Base-by-base conservation (phyloP, 2,888 invertebrate genomes). In the Hedychridium roseum region DNA sequence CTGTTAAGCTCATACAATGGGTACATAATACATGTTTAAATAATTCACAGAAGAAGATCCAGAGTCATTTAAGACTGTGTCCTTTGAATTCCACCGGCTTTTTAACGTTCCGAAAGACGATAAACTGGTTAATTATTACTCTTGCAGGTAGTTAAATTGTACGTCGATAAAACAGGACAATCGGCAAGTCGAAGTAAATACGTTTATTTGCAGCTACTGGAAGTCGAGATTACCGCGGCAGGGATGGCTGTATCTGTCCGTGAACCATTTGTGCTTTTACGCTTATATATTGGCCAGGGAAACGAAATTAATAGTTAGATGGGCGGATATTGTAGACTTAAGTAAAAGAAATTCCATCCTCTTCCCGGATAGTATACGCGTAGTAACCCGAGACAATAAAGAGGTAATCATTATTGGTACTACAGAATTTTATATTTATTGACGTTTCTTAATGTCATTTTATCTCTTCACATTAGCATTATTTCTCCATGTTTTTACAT, bases 181-280 rank as follows among this genome's bases (percentile, higher is more conserved):
- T 40, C 15, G 14, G 11, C n/a, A 15, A 23, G 11, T 9, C 14
- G 21, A 23, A 36, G 17, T n/a, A 7, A 17, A n/a, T 40, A 30
- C 3, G 30, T 23, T 20, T 40, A 5, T 4, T 1, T 14, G 26
- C 74, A 97, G 97, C 74, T 96, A 93, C 74, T 92, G 94, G 89
- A 95, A 94, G 80, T 90, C 92, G 23, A 89, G 89, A 76, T 83
- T 98, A 62, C 97, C 97, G 0, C 83, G 93, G n/a, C 97, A 97
- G 82, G 98, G 98, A 21, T 94, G 95, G 89, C 83, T 98, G 76
- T 99, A 97, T 76, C 84, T 98, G n/a, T 96, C 97, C 14, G 89
- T 98, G 23, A 94, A 96, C 77, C 94, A 95, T 78, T 85, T 97
- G 77, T 96, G 96, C 76, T 99, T 98, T 81, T 92, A 97, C 79